Base-by-base conservation (phyloP, 2,888 invertebrate species). In the Pammene aurita region DNA sequence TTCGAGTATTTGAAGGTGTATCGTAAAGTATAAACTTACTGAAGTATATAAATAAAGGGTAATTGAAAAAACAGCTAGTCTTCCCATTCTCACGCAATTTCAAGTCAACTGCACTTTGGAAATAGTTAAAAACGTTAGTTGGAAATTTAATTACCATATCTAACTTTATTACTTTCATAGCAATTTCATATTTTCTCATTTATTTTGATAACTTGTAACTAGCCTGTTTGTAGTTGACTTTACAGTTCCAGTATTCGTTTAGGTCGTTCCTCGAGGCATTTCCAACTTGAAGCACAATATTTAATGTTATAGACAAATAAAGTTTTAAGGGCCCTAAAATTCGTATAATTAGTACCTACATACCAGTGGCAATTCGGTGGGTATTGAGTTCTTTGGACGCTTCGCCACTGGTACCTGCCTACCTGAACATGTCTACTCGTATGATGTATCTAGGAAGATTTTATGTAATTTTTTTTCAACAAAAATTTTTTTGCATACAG, bases 111-210 rank as follows among this genome's bases (percentile, higher is more conserved):
- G 26, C 18, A 65, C 44, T 0, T 26, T 48, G 13, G 26, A 79
- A 79, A 74, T 79, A 79, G 84, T 84, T 83, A 77, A 71, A 75
- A 74, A 68, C 74, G 67, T 73, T 80, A 80, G 84, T 58, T 86
- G 77, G 75, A 84, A 86, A 80, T 74, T 75, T 83, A 82, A 69
- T 74, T 73, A 80, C 81, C 85, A 77, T 86, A 81, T 81, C 84
- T 66, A 46, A 50, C 50, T 64, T 55, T 55, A 72, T n/a, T 42
- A 50, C 42, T 48, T 61, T 57, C 7, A 50, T 62, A n/a, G 42
- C 46, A 50, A 67, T 57, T 56, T 48, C 38, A 52, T 5, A 41
- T 52, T 41, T 62, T 62, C n/a, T 50, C 41, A 62, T 62, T 62
- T 62, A 50, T 52, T 50, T 35, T 13, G 4, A 41, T 61, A 18